A percentile compares a stretch with the other conserved stretches of the same genome.
Evolutionary conservation across 2,113 vertebrate species (phyloP).

Genomic region (Nesogale talazaci): DNA sequence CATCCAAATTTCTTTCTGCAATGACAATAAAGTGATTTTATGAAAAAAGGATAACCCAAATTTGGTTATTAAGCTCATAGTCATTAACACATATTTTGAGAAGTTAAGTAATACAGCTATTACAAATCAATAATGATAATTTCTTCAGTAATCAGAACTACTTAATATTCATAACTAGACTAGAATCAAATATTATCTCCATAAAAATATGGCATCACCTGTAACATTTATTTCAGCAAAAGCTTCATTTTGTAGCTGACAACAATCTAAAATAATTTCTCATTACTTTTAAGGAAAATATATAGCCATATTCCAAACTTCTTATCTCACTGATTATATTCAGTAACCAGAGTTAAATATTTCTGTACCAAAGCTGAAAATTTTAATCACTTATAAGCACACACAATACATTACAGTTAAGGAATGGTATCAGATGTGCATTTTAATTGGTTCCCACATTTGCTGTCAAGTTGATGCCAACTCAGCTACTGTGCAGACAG

Average conservation of each 20-base stretch:
- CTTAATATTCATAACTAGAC: conserved; percentile 30
- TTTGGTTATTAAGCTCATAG: conserved; percentile 46
- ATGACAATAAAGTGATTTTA: conserved; percentile 55
- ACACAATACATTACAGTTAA: conserved; percentile 49
- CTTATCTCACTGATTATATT: conserved; percentile 57
- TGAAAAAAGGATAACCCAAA: conserved; percentile 17
- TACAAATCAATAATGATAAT: conserved; percentile 57
- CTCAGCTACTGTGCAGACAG: background rate
- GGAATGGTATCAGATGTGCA: background rate
- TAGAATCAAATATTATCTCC: conserved; percentile 70
- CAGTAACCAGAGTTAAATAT: conserved; percentile 63
- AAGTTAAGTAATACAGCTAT: conserved; percentile 48
- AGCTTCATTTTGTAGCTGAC: conserved; percentile 29
- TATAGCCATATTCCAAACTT: conserved; percentile 70
- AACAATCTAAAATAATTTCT: conserved; percentile 42
- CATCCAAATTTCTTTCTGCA: conserved; percentile 65
- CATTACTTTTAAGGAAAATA: conserved; percentile 51
- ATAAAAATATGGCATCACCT: conserved; percentile 78
- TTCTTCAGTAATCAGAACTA: conserved; percentile 57
- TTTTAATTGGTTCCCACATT: conserved; percentile 50
- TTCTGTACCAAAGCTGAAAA: conserved; percentile 75
- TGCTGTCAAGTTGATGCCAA: background rate
- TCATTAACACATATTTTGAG: conserved; percentile 50
- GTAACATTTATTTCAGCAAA: conserved; percentile 77
- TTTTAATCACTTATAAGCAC: conserved; percentile 51